A percentile compares a stretch with the other conserved stretches of the same genome.
These are phyloP conservation scores for Bombus ignitus DNA, from an alignment of 1,140 invertebrate genomes.

Conservation along the genomic window DNA sequence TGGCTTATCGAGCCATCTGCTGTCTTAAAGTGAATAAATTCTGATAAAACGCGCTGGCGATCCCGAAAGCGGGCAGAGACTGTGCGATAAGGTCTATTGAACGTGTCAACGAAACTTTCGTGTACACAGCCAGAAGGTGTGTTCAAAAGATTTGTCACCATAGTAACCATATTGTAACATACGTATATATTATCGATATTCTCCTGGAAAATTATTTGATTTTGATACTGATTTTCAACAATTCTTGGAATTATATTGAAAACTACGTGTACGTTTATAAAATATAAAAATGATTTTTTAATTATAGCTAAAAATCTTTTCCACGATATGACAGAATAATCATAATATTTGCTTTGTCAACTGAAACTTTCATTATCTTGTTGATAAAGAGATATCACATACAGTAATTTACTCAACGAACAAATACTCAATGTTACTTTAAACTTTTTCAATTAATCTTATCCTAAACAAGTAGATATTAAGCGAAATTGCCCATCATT, in stretches of 20 bases:
- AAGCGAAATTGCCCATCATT: not conserved
- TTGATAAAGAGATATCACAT: not conserved
- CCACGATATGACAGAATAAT: not conserved
- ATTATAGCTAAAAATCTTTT: not conserved
- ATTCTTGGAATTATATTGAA: too few relatives aligned
- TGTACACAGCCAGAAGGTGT: not conserved
- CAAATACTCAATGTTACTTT: too few relatives aligned
- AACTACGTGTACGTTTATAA: not conserved
- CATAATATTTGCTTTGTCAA: not conserved
- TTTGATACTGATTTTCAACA: not conserved
- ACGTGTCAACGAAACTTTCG: slow-evolving; percentile 28
- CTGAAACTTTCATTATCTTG: not conserved
- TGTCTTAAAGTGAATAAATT: slow-evolving; percentile 20
- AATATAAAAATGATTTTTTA: not conserved
- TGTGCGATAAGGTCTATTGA: slow-evolving; percentile 15
- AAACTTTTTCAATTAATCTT: not conserved
- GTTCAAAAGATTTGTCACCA: not conserved
- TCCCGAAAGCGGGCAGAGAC: slow-evolving; percentile 5
- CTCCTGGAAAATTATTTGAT: not conserved
- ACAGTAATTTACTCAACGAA: not conserved
- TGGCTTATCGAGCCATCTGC: slow-evolving; percentile 20
- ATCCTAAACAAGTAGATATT: not conserved
- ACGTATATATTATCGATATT: not conserved
- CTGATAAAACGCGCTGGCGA: slow-evolving; percentile 12
- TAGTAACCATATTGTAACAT: not conserved